Conservation (phyloP, 2,113 vertebrate genomes). For the Phrynosoma blainvillii region DNA sequence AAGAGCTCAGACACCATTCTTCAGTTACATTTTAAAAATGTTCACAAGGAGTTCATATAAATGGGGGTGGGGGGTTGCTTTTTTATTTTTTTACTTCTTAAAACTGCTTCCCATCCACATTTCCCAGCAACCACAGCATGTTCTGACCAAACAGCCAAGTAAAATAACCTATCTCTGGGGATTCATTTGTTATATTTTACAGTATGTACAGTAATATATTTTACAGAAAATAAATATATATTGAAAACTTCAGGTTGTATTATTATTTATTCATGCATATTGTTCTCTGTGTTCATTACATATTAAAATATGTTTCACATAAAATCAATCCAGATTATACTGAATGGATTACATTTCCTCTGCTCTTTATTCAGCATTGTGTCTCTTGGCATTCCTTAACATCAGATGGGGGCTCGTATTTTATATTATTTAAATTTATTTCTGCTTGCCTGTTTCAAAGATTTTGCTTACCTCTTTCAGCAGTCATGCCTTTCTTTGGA, state of each 20-base stretch:
- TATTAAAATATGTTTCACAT: slow-evolving; percentile 42
- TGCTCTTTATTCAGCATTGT: slow-evolving; percentile 26
- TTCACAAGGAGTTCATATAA: background rate
- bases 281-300: slow-evolving; percentile 28
- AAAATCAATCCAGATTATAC: slow-evolving; percentile 33
- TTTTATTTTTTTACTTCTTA: background rate
- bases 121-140: background rate
- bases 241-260: slow-evolving; percentile 13
- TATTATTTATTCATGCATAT: slow-evolving; percentile 40
- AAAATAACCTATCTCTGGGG: background rate
- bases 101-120: background rate
- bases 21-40: no score
- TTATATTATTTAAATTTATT: background rate
- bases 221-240: slow-evolving; percentile 34
- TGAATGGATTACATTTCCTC: slow-evolving; percentile 23
- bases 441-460: background rate
- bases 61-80: background rate
- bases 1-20: background rate
- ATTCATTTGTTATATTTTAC: slow-evolving; percentile 25
- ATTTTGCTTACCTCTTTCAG: slow-evolving; percentile 4
- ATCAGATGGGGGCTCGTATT: background rate
- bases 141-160: background rate
- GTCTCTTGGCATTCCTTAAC: background rate
- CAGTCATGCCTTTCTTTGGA: background rate
- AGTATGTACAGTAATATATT: slow-evolving; percentile 21